phyloP scores from a whole-genome alignment of 2,888 invertebrate genomes.

The Ormyrus rosae region DNA sequence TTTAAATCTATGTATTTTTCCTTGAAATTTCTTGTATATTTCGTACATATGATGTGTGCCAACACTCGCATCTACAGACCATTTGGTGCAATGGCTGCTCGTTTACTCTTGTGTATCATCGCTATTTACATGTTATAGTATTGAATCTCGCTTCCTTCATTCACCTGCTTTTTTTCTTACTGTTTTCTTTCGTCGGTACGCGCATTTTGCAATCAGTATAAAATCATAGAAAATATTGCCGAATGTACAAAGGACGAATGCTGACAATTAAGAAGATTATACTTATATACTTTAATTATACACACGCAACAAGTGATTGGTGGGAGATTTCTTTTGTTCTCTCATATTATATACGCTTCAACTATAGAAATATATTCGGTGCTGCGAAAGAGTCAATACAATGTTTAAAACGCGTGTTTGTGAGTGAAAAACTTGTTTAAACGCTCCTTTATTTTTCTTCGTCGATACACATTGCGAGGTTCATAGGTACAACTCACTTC shows the following conservation, averaged over 20 bases:
- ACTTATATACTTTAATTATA: constrained; percentile 50
- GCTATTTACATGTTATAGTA: constrained; percentile 55
- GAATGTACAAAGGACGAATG: constrained; percentile 56
- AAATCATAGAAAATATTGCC: constrained; percentile 58
- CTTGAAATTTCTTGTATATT: constrained; percentile 54
- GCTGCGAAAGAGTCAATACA: constrained; percentile 9
- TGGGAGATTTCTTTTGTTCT: constrained; percentile 2
- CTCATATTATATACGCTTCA: constrained; percentile 17
- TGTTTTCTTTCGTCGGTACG: constrained; percentile 22
- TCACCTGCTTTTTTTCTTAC: constrained; percentile 1
- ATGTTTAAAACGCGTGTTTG: constrained; percentile 7
- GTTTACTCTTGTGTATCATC: constrained; percentile 43
- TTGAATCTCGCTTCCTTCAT: constrained; percentile 28
- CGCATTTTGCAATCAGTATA: constrained; percentile 51
- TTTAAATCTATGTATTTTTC: constrained; percentile 58
- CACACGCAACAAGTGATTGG: constrained; percentile 44
- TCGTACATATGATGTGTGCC: constrained; percentile 56
- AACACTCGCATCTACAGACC: constrained; percentile 54
- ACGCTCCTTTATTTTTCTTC: constrained; percentile 18
- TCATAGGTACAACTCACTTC: constrained; percentile 51
- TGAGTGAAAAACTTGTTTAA: constrained; percentile 8
- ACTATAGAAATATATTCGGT: constrained; percentile 26
- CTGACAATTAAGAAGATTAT: constrained; percentile 50
- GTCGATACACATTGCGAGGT: constrained; percentile 55
- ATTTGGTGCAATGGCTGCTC: constrained; percentile 37